These are phyloP conservation scores for Agriopis aurantiaria DNA, from an alignment of 2,888 invertebrate genomes.

Conservation along the genomic window DNA sequence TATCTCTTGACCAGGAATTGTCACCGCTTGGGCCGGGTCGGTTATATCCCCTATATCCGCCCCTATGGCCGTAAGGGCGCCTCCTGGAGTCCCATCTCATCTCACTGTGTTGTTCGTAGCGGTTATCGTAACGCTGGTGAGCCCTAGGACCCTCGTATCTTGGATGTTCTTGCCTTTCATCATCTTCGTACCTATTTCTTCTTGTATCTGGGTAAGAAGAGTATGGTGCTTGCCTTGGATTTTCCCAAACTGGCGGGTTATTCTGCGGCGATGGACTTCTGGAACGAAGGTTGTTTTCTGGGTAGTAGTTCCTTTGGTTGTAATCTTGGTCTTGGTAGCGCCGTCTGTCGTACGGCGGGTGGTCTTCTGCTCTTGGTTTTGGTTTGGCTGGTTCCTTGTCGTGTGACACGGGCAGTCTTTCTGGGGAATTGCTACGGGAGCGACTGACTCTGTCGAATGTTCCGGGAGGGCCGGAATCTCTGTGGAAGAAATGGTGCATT, in stretches of 20 bases:
- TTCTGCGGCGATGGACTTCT: conserved; percentile 36
- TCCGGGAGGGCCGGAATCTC: conserved; percentile 61
- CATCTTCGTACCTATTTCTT: conserved; percentile 34
- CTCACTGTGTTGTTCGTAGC: conserved; percentile 47
- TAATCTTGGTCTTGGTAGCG: conserved; percentile 39
- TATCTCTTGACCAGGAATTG: conserved; percentile 41
- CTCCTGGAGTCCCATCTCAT: conserved; percentile 55
- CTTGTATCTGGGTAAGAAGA: conserved; percentile 22
- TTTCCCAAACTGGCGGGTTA: conserved; percentile 37
- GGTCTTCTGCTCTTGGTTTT: conserved; percentile 28
- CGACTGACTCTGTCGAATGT: conserved; percentile 58
- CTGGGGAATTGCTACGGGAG: conserved; percentile 68
- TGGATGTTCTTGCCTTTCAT: conserved; percentile 32
- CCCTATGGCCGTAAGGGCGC: conserved; percentile 62
- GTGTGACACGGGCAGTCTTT: conserved; percentile 50
- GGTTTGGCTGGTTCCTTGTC: conserved; percentile 33
- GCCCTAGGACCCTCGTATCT: conserved; percentile 43
- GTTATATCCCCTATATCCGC: conserved; percentile 59
- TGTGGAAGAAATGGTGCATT: conserved; percentile 40
- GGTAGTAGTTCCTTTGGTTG: conserved; percentile 31
- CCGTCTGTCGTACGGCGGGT: conserved; percentile 29
- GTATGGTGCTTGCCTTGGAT: conserved; percentile 23
- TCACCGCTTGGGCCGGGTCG: conserved; percentile 46
- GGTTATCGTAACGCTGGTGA: conserved; percentile 37
- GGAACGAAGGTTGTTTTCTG: conserved; percentile 33